These are phyloP conservation scores for Serinus canaria DNA, from an alignment of 2,113 vertebrate species.

Conservation along the genomic window DNA sequence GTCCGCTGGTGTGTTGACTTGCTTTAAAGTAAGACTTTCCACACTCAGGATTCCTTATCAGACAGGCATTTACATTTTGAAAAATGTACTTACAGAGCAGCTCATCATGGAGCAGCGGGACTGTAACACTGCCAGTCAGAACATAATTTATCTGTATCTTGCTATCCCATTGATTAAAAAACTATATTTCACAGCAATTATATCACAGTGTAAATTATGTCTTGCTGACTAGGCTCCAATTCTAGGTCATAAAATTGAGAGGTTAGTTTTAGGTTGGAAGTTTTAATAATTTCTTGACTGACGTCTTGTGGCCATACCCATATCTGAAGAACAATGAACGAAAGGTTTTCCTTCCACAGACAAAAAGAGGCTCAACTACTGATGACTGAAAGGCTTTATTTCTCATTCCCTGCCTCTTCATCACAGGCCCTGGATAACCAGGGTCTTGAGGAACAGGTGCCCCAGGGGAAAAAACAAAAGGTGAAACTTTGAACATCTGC, in stretches of 20 bases:
- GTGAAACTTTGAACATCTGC: background rate
- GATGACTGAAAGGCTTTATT: background rate
- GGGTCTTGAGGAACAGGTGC: background rate
- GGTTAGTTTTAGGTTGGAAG: background rate
- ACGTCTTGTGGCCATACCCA: background rate
- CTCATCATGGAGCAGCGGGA: background rate
- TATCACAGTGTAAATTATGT: slow-evolving; percentile 14
- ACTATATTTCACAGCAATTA: slow-evolving; percentile 22
- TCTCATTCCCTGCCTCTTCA: background rate
- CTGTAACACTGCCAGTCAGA: background rate
- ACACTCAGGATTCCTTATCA: background rate
- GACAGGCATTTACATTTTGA: background rate
- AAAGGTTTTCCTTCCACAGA: background rate
- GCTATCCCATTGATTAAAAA: slow-evolving; percentile 37
- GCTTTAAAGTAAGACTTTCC: background rate
- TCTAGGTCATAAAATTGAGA: background rate
- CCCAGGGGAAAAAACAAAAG: background rate
- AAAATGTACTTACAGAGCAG: background rate
- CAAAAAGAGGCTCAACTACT: background rate
- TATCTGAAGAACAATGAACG: background rate
- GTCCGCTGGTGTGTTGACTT: background rate
- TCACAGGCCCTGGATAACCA: background rate
- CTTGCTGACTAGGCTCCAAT: slow-evolving; percentile 33
- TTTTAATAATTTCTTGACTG: slow-evolving; percentile 13
- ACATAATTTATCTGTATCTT: background rate